Conservation (phyloP, 2,888 invertebrate genomes). For the Apocheima hispidaria region DNA sequence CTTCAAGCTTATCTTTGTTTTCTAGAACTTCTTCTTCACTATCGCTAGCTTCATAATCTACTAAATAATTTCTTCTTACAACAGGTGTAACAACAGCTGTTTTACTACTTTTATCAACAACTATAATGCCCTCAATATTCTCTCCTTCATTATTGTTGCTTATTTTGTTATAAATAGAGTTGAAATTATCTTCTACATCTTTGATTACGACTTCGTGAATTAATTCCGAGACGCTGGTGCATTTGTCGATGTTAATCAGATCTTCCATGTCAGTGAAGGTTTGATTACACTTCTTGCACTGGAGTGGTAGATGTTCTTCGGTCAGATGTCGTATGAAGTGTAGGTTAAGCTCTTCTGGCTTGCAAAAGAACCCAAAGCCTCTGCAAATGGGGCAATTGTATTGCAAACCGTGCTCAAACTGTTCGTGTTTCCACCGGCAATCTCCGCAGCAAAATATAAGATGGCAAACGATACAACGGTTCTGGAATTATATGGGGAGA, state of each 20-base stretch:
- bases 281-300: conserved; percentile 74
- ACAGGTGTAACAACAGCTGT: conserved; percentile 78
- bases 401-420: conserved; percentile 63
- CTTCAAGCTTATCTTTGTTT: conserved; percentile 40
- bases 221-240: conserved; percentile 74
- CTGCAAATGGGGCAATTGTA: conserved; percentile 80
- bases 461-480: conserved; percentile 76
- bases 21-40: conserved; percentile 59
- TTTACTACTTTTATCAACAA: conserved; percentile 66
- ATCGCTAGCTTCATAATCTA: conserved; percentile 77
- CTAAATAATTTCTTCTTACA: conserved; percentile 67
- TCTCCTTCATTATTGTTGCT: conserved; percentile 53
- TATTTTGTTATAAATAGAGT: conserved; percentile 70
- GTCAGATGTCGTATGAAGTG: conserved; percentile 69
- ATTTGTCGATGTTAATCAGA: conserved; percentile 66
- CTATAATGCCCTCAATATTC: conserved; percentile 67
- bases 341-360: conserved; percentile 61
- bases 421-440: conserved; percentile 78
- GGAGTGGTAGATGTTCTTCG: conserved; percentile 70
- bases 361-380: conserved; percentile 67
- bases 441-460: conserved; percentile 75
- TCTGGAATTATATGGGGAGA: conserved; percentile 56
- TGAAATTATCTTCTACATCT: conserved; percentile 69
- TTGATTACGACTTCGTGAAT: conserved; percentile 52
- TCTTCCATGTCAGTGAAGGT: conserved; percentile 73